These are phyloP conservation scores for Nowickia ferox DNA, from an alignment of 2,888 invertebrate species.

Conservation along the genomic window DNA sequence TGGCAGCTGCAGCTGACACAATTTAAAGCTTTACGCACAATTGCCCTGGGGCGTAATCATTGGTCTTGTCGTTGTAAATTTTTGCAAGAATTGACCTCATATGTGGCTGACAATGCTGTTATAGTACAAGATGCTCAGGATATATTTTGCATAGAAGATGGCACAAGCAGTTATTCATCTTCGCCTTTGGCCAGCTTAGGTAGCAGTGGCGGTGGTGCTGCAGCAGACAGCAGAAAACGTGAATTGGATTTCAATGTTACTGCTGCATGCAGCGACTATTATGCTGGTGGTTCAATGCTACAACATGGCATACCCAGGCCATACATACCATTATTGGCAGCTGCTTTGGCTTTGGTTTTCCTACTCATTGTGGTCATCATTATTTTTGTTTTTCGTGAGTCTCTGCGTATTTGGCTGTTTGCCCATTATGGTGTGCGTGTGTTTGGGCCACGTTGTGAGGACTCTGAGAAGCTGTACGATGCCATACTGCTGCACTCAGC, in stretches of 20 bases:
- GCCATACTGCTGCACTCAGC: constrained; percentile 96
- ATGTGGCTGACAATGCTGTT: constrained; percentile 92
- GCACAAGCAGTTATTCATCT: constrained; percentile 38
- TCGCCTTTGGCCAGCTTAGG: constrained; percentile 29
- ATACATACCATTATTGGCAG: constrained; percentile 92
- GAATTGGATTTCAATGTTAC: constrained; percentile 93
- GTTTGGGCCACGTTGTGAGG: constrained; percentile 90
- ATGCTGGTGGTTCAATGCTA: constrained; percentile 89
- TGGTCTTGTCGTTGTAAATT: constrained; percentile 97
- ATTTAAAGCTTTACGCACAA: constrained; percentile 82
- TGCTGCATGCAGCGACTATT: constrained; percentile 90
- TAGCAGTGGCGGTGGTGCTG: constrained; percentile 68
- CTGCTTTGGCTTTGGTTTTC: constrained; percentile 90
- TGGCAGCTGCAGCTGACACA: constrained; percentile 86
- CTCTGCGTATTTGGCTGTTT: constrained; percentile 93
- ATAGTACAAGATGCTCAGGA: constrained; percentile 92
- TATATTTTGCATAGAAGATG: constrained; percentile 89
- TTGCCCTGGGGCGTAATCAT: constrained; percentile 89
- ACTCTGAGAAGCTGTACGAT: constrained; percentile 94
- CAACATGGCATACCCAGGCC: constrained; percentile 91
- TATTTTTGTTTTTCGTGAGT: constrained; percentile 92
- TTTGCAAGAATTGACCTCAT: constrained; percentile 92
- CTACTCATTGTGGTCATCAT: constrained; percentile 90
- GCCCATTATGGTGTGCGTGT: constrained; percentile 93
- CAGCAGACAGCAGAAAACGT: constrained; percentile 84